A percentile compares a stretch with the other conserved stretches of the same genome.
phyloP scores from a whole-genome alignment of 2,888 invertebrate genomes.

The Orchesellides sinensis region DNA sequence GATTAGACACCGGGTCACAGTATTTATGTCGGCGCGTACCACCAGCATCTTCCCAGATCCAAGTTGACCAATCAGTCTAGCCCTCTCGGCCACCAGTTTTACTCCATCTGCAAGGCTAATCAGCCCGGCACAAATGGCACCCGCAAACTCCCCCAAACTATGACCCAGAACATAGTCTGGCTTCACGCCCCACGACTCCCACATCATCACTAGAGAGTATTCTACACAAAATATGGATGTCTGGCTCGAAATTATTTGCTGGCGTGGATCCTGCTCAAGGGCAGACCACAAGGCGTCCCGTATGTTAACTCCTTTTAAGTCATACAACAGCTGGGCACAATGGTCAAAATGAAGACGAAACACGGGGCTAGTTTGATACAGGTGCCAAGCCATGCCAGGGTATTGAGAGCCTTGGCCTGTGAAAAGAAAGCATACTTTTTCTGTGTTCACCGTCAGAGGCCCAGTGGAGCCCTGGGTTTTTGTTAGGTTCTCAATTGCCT shows the following conservation, averaged over 20 bases:
- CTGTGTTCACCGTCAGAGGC: neutral
- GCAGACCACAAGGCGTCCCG: too few species aligned
- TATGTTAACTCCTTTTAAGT: neutral
- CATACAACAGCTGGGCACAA: conserved; percentile 30
- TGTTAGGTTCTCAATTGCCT: neutral
- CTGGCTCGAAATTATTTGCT: conserved; percentile 58
- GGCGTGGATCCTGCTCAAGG: too few species aligned
- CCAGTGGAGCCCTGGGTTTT: too few species aligned
- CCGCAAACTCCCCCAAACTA: conserved; percentile 16
- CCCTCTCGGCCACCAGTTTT: neutral
- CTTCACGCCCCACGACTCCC: conserved; percentile 24
- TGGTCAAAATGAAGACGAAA: conserved; percentile 44
- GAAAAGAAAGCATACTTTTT: conserved; percentile 54
- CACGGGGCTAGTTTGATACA: conserved; percentile 31
- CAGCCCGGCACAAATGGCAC: neutral
- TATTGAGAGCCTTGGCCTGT: conserved; percentile 52
- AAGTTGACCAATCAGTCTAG: neutral
- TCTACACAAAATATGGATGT: conserved; percentile 60
- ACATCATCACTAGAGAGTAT: conserved; percentile 35
- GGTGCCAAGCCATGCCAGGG: conserved; percentile 32
- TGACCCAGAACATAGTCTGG: conserved; percentile 14
- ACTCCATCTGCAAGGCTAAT: neutral
- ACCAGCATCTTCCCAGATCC: conserved; percentile 5
- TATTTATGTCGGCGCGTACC: neutral
- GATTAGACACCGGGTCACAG: neutral